These are phyloP conservation scores for Pocota personata DNA, from an alignment of 2,888 invertebrate species.

Conservation along the genomic window DNA sequence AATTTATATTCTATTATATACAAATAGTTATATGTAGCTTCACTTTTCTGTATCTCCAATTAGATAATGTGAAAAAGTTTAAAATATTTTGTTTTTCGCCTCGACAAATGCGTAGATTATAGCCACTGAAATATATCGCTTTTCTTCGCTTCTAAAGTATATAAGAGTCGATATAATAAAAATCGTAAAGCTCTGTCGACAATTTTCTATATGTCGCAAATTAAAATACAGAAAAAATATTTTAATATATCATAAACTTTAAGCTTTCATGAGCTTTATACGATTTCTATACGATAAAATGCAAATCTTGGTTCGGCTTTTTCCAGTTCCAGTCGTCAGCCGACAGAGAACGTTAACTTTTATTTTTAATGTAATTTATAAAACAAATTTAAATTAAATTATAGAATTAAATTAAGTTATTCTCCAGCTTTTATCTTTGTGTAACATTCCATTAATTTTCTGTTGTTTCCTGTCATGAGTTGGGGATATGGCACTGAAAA, in stretches of 20 bases:
- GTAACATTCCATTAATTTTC: conserved; percentile 11
- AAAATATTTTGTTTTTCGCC: conserved; percentile 8
- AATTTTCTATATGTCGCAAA: conserved; percentile 37
- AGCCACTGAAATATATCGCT: background rate
- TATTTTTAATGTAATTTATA: conserved; percentile 8
- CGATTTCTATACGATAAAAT: conserved; percentile 53
- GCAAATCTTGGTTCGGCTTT: conserved; percentile 43
- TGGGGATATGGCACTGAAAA: conserved; percentile 66
- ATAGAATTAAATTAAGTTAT: conserved; percentile 19
- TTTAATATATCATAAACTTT: conserved; percentile 19
- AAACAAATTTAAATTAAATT: conserved; percentile 53
- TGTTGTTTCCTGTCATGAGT: conserved; percentile 53
- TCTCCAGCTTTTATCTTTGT: background rate
- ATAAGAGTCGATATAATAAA: conserved; percentile 25
- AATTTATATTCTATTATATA: background rate
- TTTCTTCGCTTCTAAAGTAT: background rate
- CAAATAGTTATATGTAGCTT: background rate
- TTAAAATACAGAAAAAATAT: conserved; percentile 25
- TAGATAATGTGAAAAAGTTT: conserved; percentile 27
- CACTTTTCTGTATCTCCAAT: conserved; percentile 7
- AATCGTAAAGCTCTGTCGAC: conserved; percentile 43
- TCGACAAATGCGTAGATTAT: conserved; percentile 39
- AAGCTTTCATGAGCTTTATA: conserved; percentile 59
- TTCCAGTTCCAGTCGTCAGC: conserved; percentile 66
- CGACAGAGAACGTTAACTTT: conserved; percentile 28